These are phyloP conservation scores for Lichenostomus cassidix DNA, from an alignment of 2,113 vertebrate genomes.

Conservation along the genomic window DNA sequence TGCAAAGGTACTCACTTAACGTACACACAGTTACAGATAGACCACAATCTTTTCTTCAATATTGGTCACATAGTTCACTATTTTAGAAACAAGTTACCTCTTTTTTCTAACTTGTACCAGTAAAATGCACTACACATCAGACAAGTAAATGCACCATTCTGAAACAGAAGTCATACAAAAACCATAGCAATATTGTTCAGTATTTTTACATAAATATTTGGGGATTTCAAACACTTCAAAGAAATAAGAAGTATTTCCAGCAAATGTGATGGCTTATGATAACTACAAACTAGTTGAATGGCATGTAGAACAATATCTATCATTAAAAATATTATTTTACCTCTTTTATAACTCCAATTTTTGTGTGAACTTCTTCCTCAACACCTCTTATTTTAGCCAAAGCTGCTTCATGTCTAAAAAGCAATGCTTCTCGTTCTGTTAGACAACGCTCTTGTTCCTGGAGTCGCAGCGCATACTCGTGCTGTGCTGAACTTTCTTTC, in stretches of 20 bases:
- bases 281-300: background rate
- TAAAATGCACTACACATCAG: background rate
- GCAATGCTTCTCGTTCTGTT: constrained; percentile 70
- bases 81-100: background rate
- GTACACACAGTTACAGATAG: background rate
- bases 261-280: background rate
- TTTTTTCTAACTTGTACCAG: background rate
- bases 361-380: constrained; percentile 77
- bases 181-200: background rate
- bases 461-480: constrained; percentile 79
- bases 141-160: background rate
- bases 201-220: background rate
- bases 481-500: constrained; percentile 80
- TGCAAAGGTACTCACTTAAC: background rate
- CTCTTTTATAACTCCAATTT: constrained; percentile 80
- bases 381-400: constrained; percentile 75
- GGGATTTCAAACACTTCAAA: background rate
- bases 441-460: constrained; percentile 75
- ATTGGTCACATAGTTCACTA: background rate
- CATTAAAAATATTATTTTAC: constrained; percentile 53
- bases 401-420: constrained; percentile 78
- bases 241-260: background rate
- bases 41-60: background rate
- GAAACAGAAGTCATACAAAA: background rate
- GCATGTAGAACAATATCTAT: background rate